A percentile compares a stretch with the other conserved stretches of the same genome.
phyloP scores from a whole-genome alignment of 1,140 invertebrate species.

The Drosophila santomea region DNA sequence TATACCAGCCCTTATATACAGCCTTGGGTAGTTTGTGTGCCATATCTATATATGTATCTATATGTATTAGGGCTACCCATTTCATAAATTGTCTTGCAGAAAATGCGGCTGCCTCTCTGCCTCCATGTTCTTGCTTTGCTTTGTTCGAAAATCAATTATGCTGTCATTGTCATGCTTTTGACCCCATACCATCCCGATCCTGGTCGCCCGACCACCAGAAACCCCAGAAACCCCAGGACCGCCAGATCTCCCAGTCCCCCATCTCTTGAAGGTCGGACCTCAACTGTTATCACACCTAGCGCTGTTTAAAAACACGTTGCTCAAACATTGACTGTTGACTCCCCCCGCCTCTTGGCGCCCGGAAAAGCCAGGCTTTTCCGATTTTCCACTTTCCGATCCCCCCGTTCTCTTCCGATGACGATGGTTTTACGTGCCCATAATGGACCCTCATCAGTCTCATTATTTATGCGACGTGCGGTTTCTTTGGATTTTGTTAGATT shows the following conservation, averaged over 20 bases:
- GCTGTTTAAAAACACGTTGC: conserved; percentile 81
- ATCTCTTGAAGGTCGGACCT: conserved; percentile 37
- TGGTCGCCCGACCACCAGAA: neutral
- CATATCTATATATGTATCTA: conserved; percentile 1
- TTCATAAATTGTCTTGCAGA: conserved; percentile 69
- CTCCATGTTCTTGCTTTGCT: conserved; percentile 66
- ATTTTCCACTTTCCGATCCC: conserved; percentile 6
- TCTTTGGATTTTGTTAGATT: conserved; percentile 84
- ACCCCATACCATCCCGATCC: conserved; percentile 36
- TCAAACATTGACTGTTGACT: conserved; percentile 79
- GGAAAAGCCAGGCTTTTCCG: conserved; percentile 21
- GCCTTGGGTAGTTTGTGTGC: neutral
- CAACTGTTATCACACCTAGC: conserved; percentile 79
- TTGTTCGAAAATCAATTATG: conserved; percentile 82
- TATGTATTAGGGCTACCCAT: conserved; percentile 43
- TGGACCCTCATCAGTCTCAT: conserved; percentile 83
- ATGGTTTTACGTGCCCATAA: conserved; percentile 74
- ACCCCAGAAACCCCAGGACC: neutral
- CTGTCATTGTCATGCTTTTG: conserved; percentile 81
- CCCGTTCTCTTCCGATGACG: conserved; percentile 1
- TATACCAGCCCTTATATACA: conserved; percentile 3
- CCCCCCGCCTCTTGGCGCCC: conserved; percentile 5
- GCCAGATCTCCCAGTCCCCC: neutral
- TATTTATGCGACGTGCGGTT: conserved; percentile 83
- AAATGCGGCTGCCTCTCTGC: conserved; percentile 22